Percentiles rank a stretch among this genome's conserved stretches.
Evolutionary conservation across 2,113 vertebrate species (phyloP).

Genomic region (Mustela lutreola): DNA sequence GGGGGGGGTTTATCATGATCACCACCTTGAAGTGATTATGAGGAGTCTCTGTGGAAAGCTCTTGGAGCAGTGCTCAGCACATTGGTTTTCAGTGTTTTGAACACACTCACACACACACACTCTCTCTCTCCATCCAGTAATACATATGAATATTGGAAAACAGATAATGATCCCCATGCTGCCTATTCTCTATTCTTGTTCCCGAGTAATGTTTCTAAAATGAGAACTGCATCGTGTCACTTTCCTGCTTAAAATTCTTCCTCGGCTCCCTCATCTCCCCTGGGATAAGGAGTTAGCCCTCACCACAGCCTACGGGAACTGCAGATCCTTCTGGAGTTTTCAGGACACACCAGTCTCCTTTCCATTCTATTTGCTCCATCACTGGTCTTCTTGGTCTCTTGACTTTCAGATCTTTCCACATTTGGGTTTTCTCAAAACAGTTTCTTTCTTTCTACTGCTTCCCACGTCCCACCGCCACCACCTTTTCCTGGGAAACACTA

Average conservation of each 20-base stretch:
- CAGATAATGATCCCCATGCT: neutral
- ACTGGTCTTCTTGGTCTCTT: neutral
- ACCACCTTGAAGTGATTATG: neutral
- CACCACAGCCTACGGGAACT: fast-evolving
- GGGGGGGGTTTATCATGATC: neutral
- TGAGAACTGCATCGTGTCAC: neutral
- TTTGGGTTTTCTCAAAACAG: neutral
- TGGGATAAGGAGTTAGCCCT: neutral
- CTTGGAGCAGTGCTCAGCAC: neutral
- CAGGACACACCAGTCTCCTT: neutral
- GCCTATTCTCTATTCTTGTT: neutral
- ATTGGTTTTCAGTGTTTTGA: neutral
- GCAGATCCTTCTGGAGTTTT: neutral
- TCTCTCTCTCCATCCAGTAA: neutral
- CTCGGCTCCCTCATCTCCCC: neutral
- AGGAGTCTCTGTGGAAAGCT: neutral
- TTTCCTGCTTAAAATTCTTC: neutral
- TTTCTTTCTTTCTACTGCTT: neutral
- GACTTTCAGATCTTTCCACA: neutral
- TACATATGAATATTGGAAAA: neutral
- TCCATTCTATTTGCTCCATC: neutral
- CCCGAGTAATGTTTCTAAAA: neutral
- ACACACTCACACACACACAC: neutral
- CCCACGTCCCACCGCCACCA: neutral
- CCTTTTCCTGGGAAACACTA: neutral